Percentiles rank a stretch among this genome's conserved stretches.
These are phyloP conservation scores for Athripsodes cinereus DNA, from an alignment of 2,888 invertebrate genomes.

Conservation along the genomic window DNA sequence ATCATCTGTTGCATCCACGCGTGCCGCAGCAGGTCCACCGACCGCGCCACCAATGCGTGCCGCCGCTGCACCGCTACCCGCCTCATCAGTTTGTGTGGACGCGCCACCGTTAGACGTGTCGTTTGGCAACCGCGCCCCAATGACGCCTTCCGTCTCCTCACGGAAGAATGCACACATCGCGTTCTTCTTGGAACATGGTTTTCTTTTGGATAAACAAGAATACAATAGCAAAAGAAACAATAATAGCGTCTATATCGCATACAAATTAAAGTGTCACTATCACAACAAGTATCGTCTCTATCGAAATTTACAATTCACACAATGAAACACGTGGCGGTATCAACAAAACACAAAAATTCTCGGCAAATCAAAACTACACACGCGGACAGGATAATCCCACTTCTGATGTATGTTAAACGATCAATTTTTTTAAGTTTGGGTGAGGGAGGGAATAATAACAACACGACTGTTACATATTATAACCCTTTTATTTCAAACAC, in stretches of 20 bases:
- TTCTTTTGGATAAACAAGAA: background rate
- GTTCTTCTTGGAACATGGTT: background rate
- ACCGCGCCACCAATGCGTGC: background rate
- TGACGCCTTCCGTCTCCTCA: too few species aligned
- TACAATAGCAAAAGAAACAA: background rate
- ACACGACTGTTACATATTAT: too few species aligned
- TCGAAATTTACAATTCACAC: too few species aligned
- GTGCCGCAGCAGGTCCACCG: background rate
- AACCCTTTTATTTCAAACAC: too few species aligned
- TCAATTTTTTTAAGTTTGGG: too few species aligned
- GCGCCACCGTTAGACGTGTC: too few species aligned
- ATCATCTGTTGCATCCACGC: background rate
- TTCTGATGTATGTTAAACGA: background rate
- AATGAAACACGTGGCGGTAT: too few species aligned
- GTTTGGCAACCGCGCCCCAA: background rate
- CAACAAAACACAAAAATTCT: background rate
- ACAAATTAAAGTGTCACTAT: background rate
- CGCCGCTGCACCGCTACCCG: background rate
- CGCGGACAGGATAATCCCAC: background rate
- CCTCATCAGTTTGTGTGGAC: too few species aligned
- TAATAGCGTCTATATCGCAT: background rate
- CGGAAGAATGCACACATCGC: too few species aligned
- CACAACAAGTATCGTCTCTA: too few species aligned
- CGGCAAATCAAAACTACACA: background rate
- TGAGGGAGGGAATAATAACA: too few species aligned